Evolutionary conservation across 2,797 vertebrate species (phyloP).

Genomic region (Trichosurus vulpecula): DNA sequence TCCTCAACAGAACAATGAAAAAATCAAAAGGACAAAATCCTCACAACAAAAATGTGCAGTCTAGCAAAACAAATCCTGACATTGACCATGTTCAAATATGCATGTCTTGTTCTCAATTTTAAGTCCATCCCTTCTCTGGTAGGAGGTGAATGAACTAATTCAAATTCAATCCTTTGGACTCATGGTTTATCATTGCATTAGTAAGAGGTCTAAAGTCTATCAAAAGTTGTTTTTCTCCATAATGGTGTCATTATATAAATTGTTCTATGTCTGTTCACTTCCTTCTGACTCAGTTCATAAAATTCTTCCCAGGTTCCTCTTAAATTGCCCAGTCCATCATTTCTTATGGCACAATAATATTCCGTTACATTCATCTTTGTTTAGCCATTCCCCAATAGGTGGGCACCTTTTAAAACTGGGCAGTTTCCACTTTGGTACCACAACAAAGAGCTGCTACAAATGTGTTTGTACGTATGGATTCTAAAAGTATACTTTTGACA

Average conservation of each 20-base stretch:
- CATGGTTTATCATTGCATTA: background rate
- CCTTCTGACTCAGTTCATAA: background rate
- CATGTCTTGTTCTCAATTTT: background rate
- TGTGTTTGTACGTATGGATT: background rate
- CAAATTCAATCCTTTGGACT: background rate
- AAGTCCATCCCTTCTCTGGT: background rate
- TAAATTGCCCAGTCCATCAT: background rate
- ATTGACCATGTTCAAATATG: background rate
- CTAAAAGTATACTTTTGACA: background rate
- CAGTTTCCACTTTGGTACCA: background rate
- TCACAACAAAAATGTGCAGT: background rate
- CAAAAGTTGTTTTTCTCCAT: background rate
- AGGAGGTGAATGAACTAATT: background rate
- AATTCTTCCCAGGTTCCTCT: background rate
- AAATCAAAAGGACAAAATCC: background rate
- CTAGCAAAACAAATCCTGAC: background rate
- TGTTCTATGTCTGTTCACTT: background rate
- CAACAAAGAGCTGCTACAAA: background rate
- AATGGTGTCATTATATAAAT: background rate
- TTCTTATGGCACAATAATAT: background rate
- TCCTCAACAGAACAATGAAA: background rate
- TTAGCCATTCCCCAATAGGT: background rate
- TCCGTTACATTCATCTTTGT: background rate
- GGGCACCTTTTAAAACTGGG: background rate
- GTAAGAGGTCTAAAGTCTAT: background rate